These are phyloP conservation scores for Dryas iulia DNA, from an alignment of 1,140 invertebrate species.

Conservation along the genomic window DNA sequence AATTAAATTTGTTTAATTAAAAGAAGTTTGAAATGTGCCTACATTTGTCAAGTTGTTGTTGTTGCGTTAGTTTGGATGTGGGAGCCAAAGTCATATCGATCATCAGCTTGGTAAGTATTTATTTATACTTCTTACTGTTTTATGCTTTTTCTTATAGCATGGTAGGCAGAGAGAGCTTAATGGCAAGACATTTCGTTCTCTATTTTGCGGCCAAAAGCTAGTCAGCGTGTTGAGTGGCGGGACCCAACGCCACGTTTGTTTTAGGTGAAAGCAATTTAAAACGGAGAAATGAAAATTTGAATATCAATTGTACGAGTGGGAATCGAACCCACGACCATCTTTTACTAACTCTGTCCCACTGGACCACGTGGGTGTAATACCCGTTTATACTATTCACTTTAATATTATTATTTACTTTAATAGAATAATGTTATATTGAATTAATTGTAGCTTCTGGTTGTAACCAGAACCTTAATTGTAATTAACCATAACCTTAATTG, in stretches of 20 bases:
- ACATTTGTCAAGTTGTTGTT: slow-evolving; percentile 47
- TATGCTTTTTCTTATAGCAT: neutral
- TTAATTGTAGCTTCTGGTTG: too few species aligned
- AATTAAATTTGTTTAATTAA: neutral
- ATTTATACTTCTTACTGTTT: neutral
- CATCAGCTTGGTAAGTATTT: slow-evolving; percentile 48
- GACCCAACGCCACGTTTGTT: neutral
- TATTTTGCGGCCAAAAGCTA: neutral
- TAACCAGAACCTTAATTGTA: too few species aligned
- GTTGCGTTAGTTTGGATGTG: slow-evolving; percentile 48
- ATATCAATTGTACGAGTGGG: too few species aligned
- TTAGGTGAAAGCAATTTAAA: too few species aligned
- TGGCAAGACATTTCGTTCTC: neutral
- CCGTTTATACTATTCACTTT: too few species aligned
- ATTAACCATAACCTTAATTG: too few species aligned
- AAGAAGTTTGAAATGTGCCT: slow-evolving; percentile 46
- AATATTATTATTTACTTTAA: too few species aligned
- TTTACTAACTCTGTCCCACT: too few species aligned
- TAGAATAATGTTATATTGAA: too few species aligned
- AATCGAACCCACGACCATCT: too few species aligned
- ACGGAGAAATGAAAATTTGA: too few species aligned
- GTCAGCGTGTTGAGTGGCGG: neutral
- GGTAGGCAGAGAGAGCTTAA: neutral
- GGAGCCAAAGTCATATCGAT: slow-evolving; percentile 53
- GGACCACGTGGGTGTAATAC: too few species aligned